These are phyloP conservation scores for Cyprinodon brontotheroides DNA, from an alignment of 2,113 vertebrate species.

Conservation along the genomic window DNA sequence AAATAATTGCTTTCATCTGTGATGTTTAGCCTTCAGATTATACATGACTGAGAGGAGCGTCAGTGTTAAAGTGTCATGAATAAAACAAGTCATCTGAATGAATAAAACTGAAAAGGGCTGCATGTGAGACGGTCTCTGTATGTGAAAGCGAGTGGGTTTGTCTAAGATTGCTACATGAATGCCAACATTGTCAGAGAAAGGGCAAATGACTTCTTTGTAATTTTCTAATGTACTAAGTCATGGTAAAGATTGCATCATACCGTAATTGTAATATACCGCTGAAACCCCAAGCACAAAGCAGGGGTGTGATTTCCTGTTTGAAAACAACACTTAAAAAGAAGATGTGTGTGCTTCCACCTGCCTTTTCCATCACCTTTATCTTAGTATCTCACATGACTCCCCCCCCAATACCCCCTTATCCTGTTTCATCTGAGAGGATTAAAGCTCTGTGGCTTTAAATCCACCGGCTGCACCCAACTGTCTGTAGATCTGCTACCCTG, in stretches of 20 bases:
- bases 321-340: neutral
- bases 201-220: constrained; percentile 3
- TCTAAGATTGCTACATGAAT: constrained; percentile 29
- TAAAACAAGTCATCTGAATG: neutral
- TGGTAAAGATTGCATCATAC: neutral
- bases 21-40: neutral
- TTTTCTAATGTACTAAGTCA: neutral
- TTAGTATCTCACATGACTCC: neutral
- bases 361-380: neutral
- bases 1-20: neutral
- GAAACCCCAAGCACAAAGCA: neutral
- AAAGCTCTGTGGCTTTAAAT: constrained; percentile 62
- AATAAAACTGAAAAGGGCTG: constrained; percentile 6
- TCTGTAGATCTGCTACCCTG: constrained; percentile 5
- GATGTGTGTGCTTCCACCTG: neutral
- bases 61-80: neutral
- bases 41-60: neutral
- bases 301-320: neutral
- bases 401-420: neutral
- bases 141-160: constrained; percentile 12
- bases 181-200: constrained; percentile 30
- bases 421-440: constrained; percentile 19
- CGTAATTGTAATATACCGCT: neutral
- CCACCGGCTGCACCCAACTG: constrained; percentile 42
- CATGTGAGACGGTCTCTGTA: constrained; percentile 12